phyloP scores from a whole-genome alignment of 2,113 vertebrate species.

The Pteronura brasiliensis region DNA sequence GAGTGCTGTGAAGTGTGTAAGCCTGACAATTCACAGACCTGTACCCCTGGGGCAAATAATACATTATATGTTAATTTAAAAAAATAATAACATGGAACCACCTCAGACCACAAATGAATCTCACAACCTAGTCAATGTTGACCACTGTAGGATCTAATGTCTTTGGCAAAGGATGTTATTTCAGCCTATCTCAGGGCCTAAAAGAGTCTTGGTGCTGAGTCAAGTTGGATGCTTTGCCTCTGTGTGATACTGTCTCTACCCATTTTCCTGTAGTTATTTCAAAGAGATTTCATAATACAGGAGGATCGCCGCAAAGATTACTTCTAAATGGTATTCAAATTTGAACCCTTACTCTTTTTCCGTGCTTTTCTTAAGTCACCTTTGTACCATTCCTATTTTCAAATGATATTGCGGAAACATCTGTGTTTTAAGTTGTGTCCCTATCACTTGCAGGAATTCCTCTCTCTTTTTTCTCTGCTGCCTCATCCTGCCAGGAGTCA shows the following conservation, averaged over 20 bases:
- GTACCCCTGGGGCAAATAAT: too few species aligned
- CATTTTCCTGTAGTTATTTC: neutral
- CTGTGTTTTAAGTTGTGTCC: neutral
- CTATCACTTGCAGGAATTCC: neutral
- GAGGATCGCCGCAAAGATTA: neutral
- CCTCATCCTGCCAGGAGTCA: neutral
- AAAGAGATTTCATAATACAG: neutral
- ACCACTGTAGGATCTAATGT: neutral
- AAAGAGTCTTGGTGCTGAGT: neutral
- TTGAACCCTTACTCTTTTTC: neutral
- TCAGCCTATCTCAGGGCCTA: neutral
- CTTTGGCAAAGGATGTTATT: neutral
- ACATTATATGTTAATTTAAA: too few species aligned
- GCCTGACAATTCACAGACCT: too few species aligned
- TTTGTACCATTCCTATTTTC: neutral
- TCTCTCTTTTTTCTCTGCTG: neutral
- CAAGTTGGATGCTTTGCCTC: neutral
- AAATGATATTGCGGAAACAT: neutral
- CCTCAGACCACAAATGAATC: neutral
- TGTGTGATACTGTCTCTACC: neutral
- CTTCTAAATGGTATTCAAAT: conserved; percentile 9
- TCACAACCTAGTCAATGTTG: neutral
- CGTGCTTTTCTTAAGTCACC: neutral
- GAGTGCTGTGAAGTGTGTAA: too few species aligned
- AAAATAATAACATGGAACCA: neutral